Conservation (phyloP, 2,113 vertebrate genomes). For the Thunnus maccoyii region DNA sequence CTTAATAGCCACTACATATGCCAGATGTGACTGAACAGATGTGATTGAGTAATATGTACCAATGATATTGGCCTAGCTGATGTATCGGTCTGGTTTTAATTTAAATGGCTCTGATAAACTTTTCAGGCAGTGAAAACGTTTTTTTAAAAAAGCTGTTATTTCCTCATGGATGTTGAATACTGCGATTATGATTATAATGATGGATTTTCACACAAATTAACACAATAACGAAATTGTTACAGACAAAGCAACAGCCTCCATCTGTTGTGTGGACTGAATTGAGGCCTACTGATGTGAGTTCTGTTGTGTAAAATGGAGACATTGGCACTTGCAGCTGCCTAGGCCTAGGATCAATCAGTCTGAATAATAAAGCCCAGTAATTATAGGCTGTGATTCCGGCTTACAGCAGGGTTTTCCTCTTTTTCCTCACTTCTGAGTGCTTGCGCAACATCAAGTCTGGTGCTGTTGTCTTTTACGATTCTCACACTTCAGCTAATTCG, state of each 20-base stretch:
- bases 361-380: constrained; percentile 76
- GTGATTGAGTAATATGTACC: too few relatives aligned
- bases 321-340: constrained; percentile 74
- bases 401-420: constrained; percentile 34
- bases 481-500: constrained; percentile 15
- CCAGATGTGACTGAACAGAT: too few relatives aligned
- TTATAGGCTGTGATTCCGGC: constrained; percentile 69
- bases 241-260: constrained; percentile 34
- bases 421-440: constrained; percentile 32
- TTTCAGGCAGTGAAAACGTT: neutral
- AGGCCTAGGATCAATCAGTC: constrained; percentile 76
- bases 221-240: constrained; percentile 27
- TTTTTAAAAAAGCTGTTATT: neutral
- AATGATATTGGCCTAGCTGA: neutral
- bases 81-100: neutral
- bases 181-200: neutral
- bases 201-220: constrained; percentile 40
- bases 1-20: too few relatives aligned
- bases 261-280: constrained; percentile 53
- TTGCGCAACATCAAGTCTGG: constrained; percentile 17
- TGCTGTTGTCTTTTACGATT: constrained; percentile 31
- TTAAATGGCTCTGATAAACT: neutral
- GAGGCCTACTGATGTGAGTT: constrained; percentile 47
- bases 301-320: constrained; percentile 58
- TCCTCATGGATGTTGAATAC: constrained; percentile 8